phyloP scores from a whole-genome alignment of 2,888 invertebrate genomes.

The Drosophila gaucha region DNA sequence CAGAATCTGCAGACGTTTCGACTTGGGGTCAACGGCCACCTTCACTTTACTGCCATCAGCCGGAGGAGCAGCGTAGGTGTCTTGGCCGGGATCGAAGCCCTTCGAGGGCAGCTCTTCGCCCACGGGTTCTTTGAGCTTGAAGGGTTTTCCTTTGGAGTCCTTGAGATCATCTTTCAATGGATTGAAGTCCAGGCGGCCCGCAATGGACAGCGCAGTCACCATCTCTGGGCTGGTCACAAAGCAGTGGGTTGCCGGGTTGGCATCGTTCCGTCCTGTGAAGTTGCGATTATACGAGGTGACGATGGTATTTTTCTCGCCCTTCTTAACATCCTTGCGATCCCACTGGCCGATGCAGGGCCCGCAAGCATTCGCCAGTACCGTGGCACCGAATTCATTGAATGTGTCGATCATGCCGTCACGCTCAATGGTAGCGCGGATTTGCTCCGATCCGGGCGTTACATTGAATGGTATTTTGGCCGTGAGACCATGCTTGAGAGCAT shows the following conservation, averaged over 20 bases:
- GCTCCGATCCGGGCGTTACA: slow-evolving; percentile 99
- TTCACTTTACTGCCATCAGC: slow-evolving; percentile 84
- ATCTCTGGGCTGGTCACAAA: slow-evolving; percentile 98
- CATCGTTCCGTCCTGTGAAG: slow-evolving; percentile 98
- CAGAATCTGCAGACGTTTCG: slow-evolving; percentile 96
- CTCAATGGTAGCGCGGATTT: slow-evolving; percentile 99
- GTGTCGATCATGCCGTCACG: slow-evolving; percentile 96
- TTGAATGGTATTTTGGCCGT: slow-evolving; percentile 98
- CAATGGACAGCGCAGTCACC: slow-evolving; percentile 96
- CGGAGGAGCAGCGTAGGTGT: slow-evolving; percentile 96
- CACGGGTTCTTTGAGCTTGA: slow-evolving; percentile 92
- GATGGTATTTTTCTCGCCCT: slow-evolving; percentile 99
- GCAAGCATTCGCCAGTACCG: slow-evolving; percentile 98
- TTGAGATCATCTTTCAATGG: slow-evolving; percentile 94
- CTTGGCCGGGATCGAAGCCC: slow-evolving; percentile 98
- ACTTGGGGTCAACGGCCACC: slow-evolving; percentile 94
- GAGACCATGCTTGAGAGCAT: slow-evolving; percentile 94
- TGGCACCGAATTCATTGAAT: slow-evolving; percentile 96
- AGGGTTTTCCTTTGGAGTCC: slow-evolving; percentile 93
- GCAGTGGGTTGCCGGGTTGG: slow-evolving; percentile 98
- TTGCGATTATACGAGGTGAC: slow-evolving; percentile 99
- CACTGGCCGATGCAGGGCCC: slow-evolving; percentile 99
- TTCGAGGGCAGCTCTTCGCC: slow-evolving; percentile 95
- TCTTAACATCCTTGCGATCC: slow-evolving; percentile 98
- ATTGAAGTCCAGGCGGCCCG: slow-evolving; percentile 96